These are phyloP conservation scores for Erpobdella octoculata DNA, from an alignment of 2,888 invertebrate species.

Conservation along the genomic window DNA sequence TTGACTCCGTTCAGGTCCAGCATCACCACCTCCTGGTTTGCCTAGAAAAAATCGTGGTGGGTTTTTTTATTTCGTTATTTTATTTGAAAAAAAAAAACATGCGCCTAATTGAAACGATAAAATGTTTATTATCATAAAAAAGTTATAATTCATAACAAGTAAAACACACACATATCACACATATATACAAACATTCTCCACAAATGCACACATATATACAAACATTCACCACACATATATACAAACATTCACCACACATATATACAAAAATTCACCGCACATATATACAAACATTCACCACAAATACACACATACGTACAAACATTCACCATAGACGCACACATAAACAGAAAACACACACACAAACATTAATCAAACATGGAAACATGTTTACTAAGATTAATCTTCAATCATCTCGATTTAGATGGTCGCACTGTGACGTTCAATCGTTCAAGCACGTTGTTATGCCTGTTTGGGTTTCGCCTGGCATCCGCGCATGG, in stretches of 20 bases:
- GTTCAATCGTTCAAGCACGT: too few species aligned
- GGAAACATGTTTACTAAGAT: too few species aligned
- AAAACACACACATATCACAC: too few species aligned
- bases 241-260: neutral
- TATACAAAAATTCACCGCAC: neutral
- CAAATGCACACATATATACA: neutral
- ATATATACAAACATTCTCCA: neutral
- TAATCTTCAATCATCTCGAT: too few species aligned
- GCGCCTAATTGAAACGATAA: neutral
- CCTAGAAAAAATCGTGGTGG: constrained; percentile 91
- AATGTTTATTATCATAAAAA: neutral
- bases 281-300: neutral
- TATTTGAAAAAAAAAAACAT: neutral
- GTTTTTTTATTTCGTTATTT: constrained; percentile 41
- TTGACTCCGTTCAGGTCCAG: constrained; percentile 36
- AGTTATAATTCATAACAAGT: neutral
- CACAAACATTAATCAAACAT: too few species aligned
- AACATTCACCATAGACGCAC: too few species aligned
- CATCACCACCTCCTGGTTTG: constrained; percentile 67
- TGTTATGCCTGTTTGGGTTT: too few species aligned
- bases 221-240: neutral
- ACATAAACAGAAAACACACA: too few species aligned
- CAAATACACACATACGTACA: too few species aligned
- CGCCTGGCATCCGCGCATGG: too few species aligned
- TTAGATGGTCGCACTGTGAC: too few species aligned